Evolutionary conservation across 1,140 invertebrate genomes (phyloP).

Genomic region (Pollicipes pollicipes): DNA sequence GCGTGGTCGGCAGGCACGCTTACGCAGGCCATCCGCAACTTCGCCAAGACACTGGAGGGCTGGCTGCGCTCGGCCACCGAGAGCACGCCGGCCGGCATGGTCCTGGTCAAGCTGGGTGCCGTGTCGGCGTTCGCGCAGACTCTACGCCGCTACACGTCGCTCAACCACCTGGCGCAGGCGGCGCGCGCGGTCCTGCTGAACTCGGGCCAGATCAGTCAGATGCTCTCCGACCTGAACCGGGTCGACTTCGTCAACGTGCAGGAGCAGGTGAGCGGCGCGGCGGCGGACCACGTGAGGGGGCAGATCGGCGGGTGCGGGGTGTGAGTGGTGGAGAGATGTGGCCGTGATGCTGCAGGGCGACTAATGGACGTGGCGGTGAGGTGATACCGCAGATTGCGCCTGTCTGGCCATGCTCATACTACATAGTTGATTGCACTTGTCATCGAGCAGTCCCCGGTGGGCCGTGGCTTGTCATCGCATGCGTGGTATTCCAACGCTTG

Average conservation of each 20-base stretch:
- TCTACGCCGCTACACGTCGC: conserved; percentile 81
- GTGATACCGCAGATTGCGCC: too few species aligned
- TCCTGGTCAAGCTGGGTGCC: conserved; percentile 63
- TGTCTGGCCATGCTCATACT: too few species aligned
- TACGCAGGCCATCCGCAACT: conserved; percentile 83
- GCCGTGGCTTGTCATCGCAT: too few species aligned
- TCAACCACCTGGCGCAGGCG: conserved; percentile 96
- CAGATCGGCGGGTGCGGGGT: too few species aligned
- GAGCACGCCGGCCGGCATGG: conserved; percentile 64
- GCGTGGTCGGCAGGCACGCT: conserved; percentile 42
- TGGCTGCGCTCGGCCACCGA: conserved; percentile 72
- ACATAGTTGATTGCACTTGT: too few species aligned
- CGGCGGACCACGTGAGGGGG: not conserved
- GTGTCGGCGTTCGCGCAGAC: conserved; percentile 89
- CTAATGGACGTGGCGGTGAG: too few species aligned
- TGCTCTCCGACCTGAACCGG: conserved; percentile 89
- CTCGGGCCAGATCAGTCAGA: conserved; percentile 85
- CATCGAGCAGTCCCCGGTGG: too few species aligned
- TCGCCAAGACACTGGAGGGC: conserved; percentile 75
- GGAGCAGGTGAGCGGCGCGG: conserved; percentile 46
- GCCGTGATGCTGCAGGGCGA: too few species aligned
- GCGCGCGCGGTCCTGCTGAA: conserved; percentile 91
- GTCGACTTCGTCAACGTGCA: conserved; percentile 96
- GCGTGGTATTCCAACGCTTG: too few species aligned
- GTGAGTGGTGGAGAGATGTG: too few species aligned